phyloP scores from a whole-genome alignment of 2,113 vertebrate genomes.

The Galbula dea region DNA sequence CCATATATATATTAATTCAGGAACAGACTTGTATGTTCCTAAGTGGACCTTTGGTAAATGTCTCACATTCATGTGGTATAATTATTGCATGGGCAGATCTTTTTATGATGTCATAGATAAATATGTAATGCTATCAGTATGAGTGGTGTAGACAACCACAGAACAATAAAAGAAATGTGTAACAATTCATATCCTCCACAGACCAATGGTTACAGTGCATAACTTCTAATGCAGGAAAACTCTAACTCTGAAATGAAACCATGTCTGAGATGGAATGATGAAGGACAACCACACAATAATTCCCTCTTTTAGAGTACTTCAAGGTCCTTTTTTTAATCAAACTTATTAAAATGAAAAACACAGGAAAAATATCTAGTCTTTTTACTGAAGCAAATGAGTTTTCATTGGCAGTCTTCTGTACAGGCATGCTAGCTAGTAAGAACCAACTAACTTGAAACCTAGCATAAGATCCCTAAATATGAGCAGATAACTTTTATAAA shows the following conservation, averaged over 20 bases:
- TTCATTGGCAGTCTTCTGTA: neutral
- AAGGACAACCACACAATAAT: neutral
- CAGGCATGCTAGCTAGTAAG: neutral
- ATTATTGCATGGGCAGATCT: neutral
- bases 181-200: neutral
- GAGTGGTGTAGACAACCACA: neutral
- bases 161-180: neutral
- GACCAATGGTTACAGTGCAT: neutral
- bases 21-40: neutral
- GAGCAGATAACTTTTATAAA: neutral
- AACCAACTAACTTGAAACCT: neutral
- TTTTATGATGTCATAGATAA: neutral
- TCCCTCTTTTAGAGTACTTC: neutral
- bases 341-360: neutral
- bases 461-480: neutral
- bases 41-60: neutral
- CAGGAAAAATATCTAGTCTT: neutral
- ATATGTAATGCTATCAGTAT: neutral
- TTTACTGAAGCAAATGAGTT: neutral
- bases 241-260: neutral
- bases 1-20: neutral
- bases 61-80: neutral
- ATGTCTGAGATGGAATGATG: neutral
- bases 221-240: neutral
- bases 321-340: neutral